Percentiles rank a stretch among this genome's conserved stretches.
phyloP scores from a whole-genome alignment of 2,888 invertebrate species.

The Synanthedon formicaeformis region DNA sequence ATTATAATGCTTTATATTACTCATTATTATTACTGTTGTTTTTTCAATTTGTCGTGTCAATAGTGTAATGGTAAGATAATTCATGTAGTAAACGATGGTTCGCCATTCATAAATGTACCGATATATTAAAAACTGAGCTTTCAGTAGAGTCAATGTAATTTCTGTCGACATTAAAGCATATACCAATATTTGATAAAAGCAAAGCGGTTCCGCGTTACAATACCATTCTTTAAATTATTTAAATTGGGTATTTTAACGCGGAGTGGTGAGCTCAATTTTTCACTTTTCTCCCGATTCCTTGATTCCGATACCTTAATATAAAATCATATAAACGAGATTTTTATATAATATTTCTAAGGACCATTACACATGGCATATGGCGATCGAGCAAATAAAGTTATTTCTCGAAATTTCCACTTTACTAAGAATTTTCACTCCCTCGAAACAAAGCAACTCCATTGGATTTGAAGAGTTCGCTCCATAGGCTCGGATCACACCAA shows the following conservation, averaged over 20 bases:
- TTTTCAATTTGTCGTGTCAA: slow-evolving; percentile 55
- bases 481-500: no score
- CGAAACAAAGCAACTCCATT: no score
- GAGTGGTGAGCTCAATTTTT: background rate
- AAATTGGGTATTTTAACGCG: background rate
- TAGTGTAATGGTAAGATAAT: slow-evolving; percentile 43
- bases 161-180: slow-evolving; percentile 61
- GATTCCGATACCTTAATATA: no score
- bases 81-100: slow-evolving; percentile 45
- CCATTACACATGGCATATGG: no score
- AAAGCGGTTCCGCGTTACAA: slow-evolving; percentile 15
- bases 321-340: no score
- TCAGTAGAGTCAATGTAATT: slow-evolving; percentile 52
- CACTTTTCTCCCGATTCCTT: background rate
- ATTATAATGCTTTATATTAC: slow-evolving; percentile 15
- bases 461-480: no score
- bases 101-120: slow-evolving; percentile 41
- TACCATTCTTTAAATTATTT: background rate
- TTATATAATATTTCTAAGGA: no score
- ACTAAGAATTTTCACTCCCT: no score
- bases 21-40: slow-evolving; percentile 36
- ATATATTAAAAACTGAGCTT: slow-evolving; percentile 46
- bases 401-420: no score
- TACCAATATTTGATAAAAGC: slow-evolving; percentile 13
- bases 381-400: no score